Base-by-base conservation (phyloP, 2,113 vertebrate species). In the Boulengeromyrus knoepffleri region DNA sequence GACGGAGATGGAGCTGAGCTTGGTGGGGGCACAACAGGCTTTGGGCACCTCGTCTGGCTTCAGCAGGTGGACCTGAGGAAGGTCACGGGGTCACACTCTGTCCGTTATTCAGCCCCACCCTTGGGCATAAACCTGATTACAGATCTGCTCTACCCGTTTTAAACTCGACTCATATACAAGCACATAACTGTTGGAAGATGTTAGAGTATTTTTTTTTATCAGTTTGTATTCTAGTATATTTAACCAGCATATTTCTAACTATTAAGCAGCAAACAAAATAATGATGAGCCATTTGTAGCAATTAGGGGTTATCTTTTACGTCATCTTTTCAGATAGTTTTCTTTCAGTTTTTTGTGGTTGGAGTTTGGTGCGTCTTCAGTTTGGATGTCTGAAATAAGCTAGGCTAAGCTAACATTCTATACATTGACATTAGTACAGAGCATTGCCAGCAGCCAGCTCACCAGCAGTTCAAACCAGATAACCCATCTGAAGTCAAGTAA, bases 1-100 rank as follows among this genome's bases (percentile, higher is more conserved):
- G 62, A 99, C 98, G 0, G 98, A 99, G 91, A 98, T 99, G 91
- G 98, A 96, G 0, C 97, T 98, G 92, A 99, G 97, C 93, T 99
- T 99, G 19, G 98, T 99, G 74, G 98, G 98, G 2, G 98, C 98
- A 1, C 98, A 99, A 92, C 98, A 99, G 0, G 97, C 97, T 91
- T 98, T 98, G 10, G 98, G 98, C 19, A 98, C 97, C 0, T 97
- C 96, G 0, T 98, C 96, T 0, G 98, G 98, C 94, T 98, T 99
- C 96, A 99, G 95, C 91, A 99, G 95, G 90, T 99, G 98, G 24
- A 98, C 98, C 98, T 99, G 94, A 1, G 86, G 88, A 62, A 27
- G 27, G 31, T 50, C 1, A 53, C 1, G 36, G 52, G 13, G 13
- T 89, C 39, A 50, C 66, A 15, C 27, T 6, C 24, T 85, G 42